These are phyloP conservation scores for Gymnoscelis rufifasciata DNA, from an alignment of 2,888 invertebrate species.

Conservation along the genomic window DNA sequence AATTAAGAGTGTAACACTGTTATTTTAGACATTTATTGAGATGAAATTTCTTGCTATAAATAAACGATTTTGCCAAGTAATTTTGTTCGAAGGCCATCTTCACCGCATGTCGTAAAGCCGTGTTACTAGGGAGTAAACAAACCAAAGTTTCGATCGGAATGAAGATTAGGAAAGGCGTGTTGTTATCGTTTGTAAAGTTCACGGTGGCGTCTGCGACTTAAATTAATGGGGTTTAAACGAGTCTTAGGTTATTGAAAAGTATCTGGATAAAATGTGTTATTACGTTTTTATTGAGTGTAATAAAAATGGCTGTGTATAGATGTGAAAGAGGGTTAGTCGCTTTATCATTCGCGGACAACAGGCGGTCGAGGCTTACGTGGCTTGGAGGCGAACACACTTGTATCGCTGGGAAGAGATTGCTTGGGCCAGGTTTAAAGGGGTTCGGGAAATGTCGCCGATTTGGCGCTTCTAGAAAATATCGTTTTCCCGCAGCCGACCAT, in stretches of 20 bases:
- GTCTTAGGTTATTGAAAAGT: slow-evolving; percentile 30
- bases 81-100: slow-evolving; percentile 61
- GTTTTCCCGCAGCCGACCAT: slow-evolving; percentile 42
- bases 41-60: slow-evolving; percentile 76
- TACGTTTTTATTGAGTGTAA: slow-evolving; percentile 39
- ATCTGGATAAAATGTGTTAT: slow-evolving; percentile 20
- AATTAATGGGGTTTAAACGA: slow-evolving; percentile 43
- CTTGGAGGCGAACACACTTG: slow-evolving; percentile 47
- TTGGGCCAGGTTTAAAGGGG: slow-evolving; percentile 41
- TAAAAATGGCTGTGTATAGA: slow-evolving; percentile 36
- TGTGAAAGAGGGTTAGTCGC: slow-evolving; percentile 54
- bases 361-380: slow-evolving; percentile 56
- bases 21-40: slow-evolving; percentile 79
- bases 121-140: slow-evolving; percentile 57
- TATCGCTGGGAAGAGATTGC: slow-evolving; percentile 45
- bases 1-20: slow-evolving; percentile 78
- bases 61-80: slow-evolving; percentile 57
- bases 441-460: slow-evolving; percentile 51
- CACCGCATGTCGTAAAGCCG: slow-evolving; percentile 52
- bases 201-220: slow-evolving; percentile 42
- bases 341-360: slow-evolving; percentile 71
- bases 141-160: slow-evolving; percentile 65
- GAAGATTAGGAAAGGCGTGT: slow-evolving; percentile 61
- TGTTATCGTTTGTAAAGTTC: slow-evolving; percentile 61
- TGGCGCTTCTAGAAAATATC: slow-evolving; percentile 51